Evolutionary conservation across 2,113 vertebrate species (phyloP).

Genomic region (Piprites chloris): DNA sequence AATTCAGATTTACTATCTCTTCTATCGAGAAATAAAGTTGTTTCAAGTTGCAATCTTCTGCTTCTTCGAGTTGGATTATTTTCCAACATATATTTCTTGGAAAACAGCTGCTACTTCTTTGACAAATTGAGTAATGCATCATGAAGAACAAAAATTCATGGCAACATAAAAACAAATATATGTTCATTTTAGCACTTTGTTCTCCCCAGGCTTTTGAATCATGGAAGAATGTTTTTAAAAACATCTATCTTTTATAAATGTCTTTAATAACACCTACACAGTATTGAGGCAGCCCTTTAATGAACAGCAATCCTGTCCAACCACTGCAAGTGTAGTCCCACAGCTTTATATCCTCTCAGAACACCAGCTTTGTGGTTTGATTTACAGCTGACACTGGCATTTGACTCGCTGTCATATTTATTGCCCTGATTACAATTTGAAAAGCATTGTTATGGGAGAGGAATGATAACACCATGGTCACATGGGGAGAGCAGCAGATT

Average conservation of each 20-base stretch:
- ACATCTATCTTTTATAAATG: conserved; percentile 52
- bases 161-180: conserved; percentile 54
- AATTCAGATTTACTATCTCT: background rate
- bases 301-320: conserved; percentile 17
- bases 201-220: conserved; percentile 38
- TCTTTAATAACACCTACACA: conserved; percentile 33
- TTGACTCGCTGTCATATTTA: conserved; percentile 46
- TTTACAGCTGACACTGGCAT: conserved; percentile 39
- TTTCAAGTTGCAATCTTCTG: background rate
- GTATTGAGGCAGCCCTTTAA: conserved; percentile 32
- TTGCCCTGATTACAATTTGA: conserved; percentile 56
- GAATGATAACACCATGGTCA: background rate
- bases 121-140: conserved; percentile 49
- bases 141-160: conserved; percentile 29
- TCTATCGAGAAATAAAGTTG: background rate
- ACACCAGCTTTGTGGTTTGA: conserved; percentile 30
- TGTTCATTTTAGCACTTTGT: conserved; percentile 49
- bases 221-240: background rate
- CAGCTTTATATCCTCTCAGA: conserved; percentile 46
- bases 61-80: background rate
- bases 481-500: background rate
- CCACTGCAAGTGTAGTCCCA: conserved; percentile 22
- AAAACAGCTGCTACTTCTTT: background rate
- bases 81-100: conserved; percentile 2
- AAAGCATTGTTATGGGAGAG: conserved; percentile 23